Percentiles rank a stretch among this genome's conserved stretches.
phyloP scores from a whole-genome alignment of 2,797 vertebrate genomes.

The Sebastes hubbsi region DNA sequence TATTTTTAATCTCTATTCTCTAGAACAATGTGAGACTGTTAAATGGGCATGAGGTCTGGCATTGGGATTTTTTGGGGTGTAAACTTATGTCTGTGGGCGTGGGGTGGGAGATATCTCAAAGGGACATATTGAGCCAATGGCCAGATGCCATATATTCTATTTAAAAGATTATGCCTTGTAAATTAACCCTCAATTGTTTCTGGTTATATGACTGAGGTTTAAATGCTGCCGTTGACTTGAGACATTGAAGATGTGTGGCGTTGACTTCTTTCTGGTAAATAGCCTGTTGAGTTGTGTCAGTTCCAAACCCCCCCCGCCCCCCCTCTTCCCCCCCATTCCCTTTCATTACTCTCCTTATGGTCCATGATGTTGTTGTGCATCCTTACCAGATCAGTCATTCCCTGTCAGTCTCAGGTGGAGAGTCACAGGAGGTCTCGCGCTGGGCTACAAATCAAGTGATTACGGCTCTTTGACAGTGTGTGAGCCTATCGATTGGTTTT shows the following conservation, averaged over 20 bases:
- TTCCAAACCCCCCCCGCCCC: conserved; percentile 16
- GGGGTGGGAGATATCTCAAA: conserved; percentile 48
- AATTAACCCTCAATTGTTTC: conserved; percentile 65
- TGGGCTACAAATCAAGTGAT: conserved; percentile 33
- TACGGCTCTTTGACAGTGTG: conserved; percentile 19
- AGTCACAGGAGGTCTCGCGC: conserved; percentile 46
- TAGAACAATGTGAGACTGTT: conserved; percentile 80
- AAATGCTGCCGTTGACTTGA: conserved; percentile 74
- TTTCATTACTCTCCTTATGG: conserved; percentile 48
- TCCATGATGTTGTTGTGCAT: conserved; percentile 38
- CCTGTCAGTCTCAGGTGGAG: conserved; percentile 55
- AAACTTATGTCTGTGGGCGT: conserved; percentile 35
- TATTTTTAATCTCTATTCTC: conserved; percentile 81
- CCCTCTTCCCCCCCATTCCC: neutral
- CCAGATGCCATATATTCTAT: conserved; percentile 72
- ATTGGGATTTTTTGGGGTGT: conserved; percentile 43
- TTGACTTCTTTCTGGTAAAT: conserved; percentile 60
- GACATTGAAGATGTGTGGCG: conserved; percentile 51
- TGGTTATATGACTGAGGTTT: conserved; percentile 61
- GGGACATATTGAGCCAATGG: conserved; percentile 58
- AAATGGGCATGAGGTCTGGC: conserved; percentile 65
- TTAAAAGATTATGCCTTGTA: conserved; percentile 75
- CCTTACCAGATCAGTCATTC: conserved; percentile 44
- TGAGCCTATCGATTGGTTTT: conserved; percentile 37
- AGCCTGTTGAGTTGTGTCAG: conserved; percentile 49